Evolutionary conservation across 2,113 vertebrate genomes (phyloP).

Genomic region (Sphyrna mokarran): DNA sequence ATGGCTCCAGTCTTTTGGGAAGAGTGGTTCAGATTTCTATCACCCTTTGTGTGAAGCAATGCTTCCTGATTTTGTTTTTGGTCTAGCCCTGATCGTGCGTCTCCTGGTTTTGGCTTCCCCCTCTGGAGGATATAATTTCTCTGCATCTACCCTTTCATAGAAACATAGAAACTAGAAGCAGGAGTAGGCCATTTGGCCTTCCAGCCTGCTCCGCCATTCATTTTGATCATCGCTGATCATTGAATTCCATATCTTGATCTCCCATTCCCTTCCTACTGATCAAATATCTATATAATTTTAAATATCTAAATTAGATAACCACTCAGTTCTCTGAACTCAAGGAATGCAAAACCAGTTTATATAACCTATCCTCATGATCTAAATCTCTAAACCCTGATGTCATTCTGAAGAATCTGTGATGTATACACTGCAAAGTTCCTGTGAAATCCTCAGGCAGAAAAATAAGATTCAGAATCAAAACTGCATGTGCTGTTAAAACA

Average conservation of each 20-base stretch:
- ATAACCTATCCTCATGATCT: neutral
- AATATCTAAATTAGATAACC: neutral
- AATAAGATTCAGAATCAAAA: no score
- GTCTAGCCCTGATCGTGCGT: no score
- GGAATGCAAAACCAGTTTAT: neutral
- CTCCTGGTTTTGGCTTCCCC: neutral
- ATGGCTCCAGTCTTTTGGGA: neutral
- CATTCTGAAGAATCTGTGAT: neutral
- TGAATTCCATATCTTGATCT: no score
- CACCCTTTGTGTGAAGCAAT: neutral
- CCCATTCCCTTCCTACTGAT: no score
- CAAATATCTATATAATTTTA: neutral
- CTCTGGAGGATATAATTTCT: neutral
- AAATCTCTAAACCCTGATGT: neutral
- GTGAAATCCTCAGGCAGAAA: no score
- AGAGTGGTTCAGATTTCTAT: neutral
- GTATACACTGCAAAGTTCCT: neutral
- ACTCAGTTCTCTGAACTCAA: neutral
- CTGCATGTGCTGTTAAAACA: no score
- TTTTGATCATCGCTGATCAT: no score
- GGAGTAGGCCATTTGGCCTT: no score
- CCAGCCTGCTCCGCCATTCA: no score
- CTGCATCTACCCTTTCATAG: neutral
- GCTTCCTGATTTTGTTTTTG: neutral
- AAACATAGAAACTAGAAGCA: no score